Conservation (phyloP, 2,888 invertebrate species). For the Chrysina gloriosa region DNA sequence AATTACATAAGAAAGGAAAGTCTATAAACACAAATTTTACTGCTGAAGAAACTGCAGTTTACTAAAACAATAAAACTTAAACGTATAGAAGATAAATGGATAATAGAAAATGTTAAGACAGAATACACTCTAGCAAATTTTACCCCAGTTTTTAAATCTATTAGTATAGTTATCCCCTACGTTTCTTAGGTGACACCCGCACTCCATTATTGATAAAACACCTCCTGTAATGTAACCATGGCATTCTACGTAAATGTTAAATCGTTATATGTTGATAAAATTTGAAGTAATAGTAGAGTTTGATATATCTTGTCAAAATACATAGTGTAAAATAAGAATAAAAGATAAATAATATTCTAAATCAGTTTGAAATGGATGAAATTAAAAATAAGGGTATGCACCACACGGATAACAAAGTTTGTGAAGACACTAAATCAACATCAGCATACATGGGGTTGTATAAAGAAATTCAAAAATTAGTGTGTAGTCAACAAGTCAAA, state of each 20-base stretch:
- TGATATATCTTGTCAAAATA: slow-evolving; percentile 8
- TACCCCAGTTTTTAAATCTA: no score
- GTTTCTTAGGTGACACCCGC: no score
- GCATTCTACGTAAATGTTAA: not conserved
- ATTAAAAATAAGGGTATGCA: slow-evolving; percentile 73
- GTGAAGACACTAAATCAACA: slow-evolving; percentile 82
- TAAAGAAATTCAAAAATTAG: slow-evolving; percentile 85
- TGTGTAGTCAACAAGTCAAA: slow-evolving; percentile 80
- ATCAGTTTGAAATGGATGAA: slow-evolving; percentile 59
- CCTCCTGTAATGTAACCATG: not conserved
- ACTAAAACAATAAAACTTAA: no score
- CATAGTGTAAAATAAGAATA: no score
- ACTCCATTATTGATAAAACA: slow-evolving; percentile 7
- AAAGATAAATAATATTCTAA: not conserved
- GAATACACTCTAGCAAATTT: no score
- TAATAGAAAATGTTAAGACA: no score
- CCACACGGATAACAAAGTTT: slow-evolving; percentile 80
- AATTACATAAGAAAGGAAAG: no score
- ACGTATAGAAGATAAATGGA: no score
- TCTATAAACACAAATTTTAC: no score
- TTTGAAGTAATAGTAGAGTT: not conserved
- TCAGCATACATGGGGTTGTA: slow-evolving; percentile 82
- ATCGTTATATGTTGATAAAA: slow-evolving; percentile 15
- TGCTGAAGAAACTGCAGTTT: no score
- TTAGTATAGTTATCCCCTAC: no score